Evolutionary conservation across 2,797 vertebrate genomes (phyloP), one percentile per base, ranked within the genome.

Genomic region (Cyprinella venusta): DNA sequence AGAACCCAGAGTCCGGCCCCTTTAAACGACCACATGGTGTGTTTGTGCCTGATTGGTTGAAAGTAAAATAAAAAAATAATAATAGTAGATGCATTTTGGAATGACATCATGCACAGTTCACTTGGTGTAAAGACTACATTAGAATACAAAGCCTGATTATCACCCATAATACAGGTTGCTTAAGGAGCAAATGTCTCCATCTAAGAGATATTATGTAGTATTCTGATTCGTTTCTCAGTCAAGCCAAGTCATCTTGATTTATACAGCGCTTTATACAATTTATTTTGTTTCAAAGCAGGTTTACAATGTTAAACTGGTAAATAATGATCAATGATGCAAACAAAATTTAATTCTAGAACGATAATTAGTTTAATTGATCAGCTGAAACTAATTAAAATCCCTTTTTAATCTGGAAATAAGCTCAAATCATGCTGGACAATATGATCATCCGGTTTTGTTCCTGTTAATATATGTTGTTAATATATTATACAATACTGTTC

Each of bases 11-110:
- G 63, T 80, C 72, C 67, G 10, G 42, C 69, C 81, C 30, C 48
- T 88, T 83, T 65, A 91, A 87, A 88, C 48, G 65, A 80, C 84
- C 38, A 83, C 86, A 75, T 69, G n/a, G 30, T 67, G 79, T 84
- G 82, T 75, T 65, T 38, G 26, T 82, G 63, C 81, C 74, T 70
- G 79, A 76, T 61, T 86, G 67, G 78, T 42, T 78, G 50, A 42
- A 79, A 82, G 68, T 81, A 7, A 19, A 81, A 69, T 33, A 56
- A 74, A 48, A 9, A 61, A 19, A 42, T 36, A 36, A 36, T 15
- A 56, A 67, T n/a, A 64, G 33, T 45, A 68, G 10, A 38, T 33
- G 38, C 36, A 33, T 67, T 65, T 69, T 52, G 10, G 59, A 33
- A 59, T 80, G 70, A 74, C 71, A 54, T 76, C 80, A 82, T 76